Evolutionary conservation across 2,113 vertebrate species (phyloP), one percentile per base, ranked within the genome.

Genomic region (Macquaria ambigua): DNA sequence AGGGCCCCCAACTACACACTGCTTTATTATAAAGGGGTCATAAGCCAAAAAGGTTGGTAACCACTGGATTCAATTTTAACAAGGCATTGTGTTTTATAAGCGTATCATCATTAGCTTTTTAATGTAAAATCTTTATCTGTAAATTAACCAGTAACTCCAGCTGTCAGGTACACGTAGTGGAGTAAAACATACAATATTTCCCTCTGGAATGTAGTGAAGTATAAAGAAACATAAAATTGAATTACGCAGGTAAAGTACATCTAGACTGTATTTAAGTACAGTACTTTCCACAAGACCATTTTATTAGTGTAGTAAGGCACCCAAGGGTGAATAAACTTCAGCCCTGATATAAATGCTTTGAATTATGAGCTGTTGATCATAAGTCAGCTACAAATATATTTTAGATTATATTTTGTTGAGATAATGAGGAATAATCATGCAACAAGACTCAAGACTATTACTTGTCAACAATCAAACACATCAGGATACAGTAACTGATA

Each of bases 391-490:
- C 9, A 62, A 43, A 41, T 55, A 31, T 31, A 31, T 31, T 31
- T 31, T 31, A 41, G 12, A 69, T 25, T 23, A 8, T 18, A 28
- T 28, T 53, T 67, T 43, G 31, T 14, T 68, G 9, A 55, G 10
- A 70, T 53, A 23, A 48, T 46, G 34, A 55, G 1, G 4, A 25
- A 70, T 78, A 74, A 74, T 25, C 6, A 50, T 31, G 9, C 12
- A 58, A 1, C 37, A 52, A 41, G 0, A 55, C 25, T 21, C 0
- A 6, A 64, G 25, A 56, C 15, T 10, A 34, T 16, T 37, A 53
- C 16, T 14, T 71, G 21, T 37, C 10, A 86, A 31, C 20, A 79
- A 62, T 64, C 21, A 68, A 73, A 72, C 15, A 21, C 48, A 53
- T 8, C 5, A 48, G 31, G 15, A 72, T 3, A 68, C 18, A 76